Evolutionary conservation across 1,140 invertebrate species (phyloP), one percentile per base, ranked within the genome.

Genomic region (Magallana angulata): DNA sequence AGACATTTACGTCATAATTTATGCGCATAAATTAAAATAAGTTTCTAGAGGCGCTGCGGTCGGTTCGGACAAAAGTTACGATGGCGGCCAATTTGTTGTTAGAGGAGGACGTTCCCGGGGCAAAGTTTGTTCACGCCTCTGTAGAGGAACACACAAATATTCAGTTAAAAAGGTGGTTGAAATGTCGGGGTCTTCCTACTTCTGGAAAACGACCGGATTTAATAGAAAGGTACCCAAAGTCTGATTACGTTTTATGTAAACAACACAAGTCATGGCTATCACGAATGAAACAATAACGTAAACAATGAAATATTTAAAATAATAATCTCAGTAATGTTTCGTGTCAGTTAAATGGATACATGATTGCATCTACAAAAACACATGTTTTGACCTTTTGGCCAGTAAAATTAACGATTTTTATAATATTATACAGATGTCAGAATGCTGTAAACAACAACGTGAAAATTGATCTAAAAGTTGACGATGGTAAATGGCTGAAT

Each of bases 101-200:
- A 56, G n/a, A n/a, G n/a, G n/a, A 82, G 4, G 80, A 82, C 57
- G 80, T 82, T 82, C 8, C 80, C 4, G 80, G 80, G 7, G 80
- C 80, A 12, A 82, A 12, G 57, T 82, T 82, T 36, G 80, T 82
- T 5, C 80, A 82, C 57, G 7, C 7, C 7, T 8, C 5, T 36
- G 57, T 82, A 82, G 80, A 82, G 57, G 80, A 82, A 82, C 80
- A 82, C 36, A 82, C 80, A 57, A 57, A 57, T 57, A 83, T 83
- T 11, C 56, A 56, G 8, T 8, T 83, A 57, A 83, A 83, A 83
- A 57, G 82, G 58, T 83, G 82, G 82, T 76, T 76, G 68, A 76
- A 76, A 76, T 76, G 68, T 30, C 7, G 68, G 7, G 68, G 68
- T 7, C 68, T 76, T 76, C 16, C n/a, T 76, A 18, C 68, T 18